Evolutionary conservation across 1,140 invertebrate genomes (phyloP), one percentile per base, ranked within the genome.

Genomic region (Pentalonia nigronervosa): DNA sequence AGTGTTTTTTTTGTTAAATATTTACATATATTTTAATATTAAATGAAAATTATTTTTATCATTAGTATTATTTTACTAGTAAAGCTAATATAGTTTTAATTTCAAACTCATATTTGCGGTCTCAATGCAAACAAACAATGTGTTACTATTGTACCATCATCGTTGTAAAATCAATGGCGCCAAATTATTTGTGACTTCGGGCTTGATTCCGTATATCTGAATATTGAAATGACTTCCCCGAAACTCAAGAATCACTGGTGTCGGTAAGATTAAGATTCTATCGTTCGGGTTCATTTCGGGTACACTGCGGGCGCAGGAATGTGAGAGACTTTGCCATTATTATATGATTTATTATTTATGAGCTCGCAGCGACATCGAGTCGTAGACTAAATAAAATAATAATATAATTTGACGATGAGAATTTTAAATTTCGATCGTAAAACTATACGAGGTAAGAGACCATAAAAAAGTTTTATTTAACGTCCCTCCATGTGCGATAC

Each of bases 341-440:
- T n/a, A 76, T n/a, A 76, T 76, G 60, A 6, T 34, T 76, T 14
- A 76, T 76, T 34, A 76, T 76, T 76, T 76, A 76, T n/a, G 60
- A 76, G 14, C n/a, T 76, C n/a, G 14, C 17, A 30, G 60, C 6
- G 60, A 76, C 60, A 17, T 76, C 60, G 30, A 76, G 60, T 76
- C 60, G 60, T 76, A 76, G 60, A 11, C 30, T 76, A 30, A 76
- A 76, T 76, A 17, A 76, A 76, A 76, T 76, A 76, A 76, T 76
- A 76, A 76, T 76, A 76, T 34, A 76, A 76, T 76, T 76, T 76
- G 60, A 76, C 30, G n/a, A 14, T 76, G n/a, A 76, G 60, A 76
- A 76, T 76, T 76, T n/a, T 76, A 76, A 76, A 76, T 76, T 76
- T 76, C 60, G n/a, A 76, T 76, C 60, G n/a, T 76, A 76, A 76